Percentiles rank a stretch among this genome's conserved stretches.
Evolutionary conservation across 1,140 invertebrate genomes (phyloP).

Genomic region (Coboldia fuscipes): DNA sequence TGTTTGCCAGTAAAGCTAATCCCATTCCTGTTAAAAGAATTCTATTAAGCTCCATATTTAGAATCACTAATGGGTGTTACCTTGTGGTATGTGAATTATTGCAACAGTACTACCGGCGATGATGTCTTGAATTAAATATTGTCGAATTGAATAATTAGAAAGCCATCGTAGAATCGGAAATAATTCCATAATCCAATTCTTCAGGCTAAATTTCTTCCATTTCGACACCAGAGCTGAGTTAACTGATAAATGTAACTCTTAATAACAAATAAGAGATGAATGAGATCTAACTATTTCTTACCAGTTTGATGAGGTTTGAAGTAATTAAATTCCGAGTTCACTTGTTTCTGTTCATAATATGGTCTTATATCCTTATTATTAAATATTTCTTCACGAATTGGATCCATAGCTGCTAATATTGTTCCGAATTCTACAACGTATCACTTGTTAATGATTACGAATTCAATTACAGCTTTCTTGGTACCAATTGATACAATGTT

Average conservation of each 20-base stretch:
- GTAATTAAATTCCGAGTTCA: constrained; percentile 21
- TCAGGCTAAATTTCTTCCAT: not conserved
- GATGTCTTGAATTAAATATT: constrained; percentile 29
- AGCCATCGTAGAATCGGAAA: constrained; percentile 30
- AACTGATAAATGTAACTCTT: not conserved
- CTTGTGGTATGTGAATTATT: constrained; percentile 66
- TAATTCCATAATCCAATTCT: not conserved
- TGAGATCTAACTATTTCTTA: constrained; percentile 8
- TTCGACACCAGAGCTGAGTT: not conserved
- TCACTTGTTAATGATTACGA: no score
- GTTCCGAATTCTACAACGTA: no score
- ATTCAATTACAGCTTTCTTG: no score
- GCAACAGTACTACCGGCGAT: constrained; percentile 43
- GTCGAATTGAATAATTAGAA: constrained; percentile 27
- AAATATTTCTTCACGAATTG: no score
- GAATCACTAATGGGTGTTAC: constrained; percentile 14
- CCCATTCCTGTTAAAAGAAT: constrained; percentile 48
- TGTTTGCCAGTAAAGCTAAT: constrained; percentile 62
- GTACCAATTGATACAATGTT: no score
- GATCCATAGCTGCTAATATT: no score
- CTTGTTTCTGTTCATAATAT: constrained; percentile 27
- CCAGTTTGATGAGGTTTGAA: constrained; percentile 10
- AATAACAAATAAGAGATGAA: not conserved
- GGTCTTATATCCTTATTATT: constrained; percentile 19
- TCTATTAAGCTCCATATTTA: not conserved